A percentile compares a stretch with the other conserved stretches of the same genome.
Conservation (phyloP, 2,888 invertebrate genomes). For the Thereva nobilitata region DNA sequence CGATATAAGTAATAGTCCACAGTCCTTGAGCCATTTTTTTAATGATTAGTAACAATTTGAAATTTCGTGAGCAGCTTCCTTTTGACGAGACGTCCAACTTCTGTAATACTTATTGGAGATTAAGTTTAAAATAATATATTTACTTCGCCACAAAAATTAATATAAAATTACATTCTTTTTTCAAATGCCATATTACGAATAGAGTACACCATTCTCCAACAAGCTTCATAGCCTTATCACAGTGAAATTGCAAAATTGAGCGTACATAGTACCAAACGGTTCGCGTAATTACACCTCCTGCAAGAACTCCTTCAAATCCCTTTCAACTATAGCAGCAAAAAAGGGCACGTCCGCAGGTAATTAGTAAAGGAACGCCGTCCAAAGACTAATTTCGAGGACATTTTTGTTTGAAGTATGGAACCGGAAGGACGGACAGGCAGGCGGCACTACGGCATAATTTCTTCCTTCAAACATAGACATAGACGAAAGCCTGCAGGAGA, state of each 20-base stretch:
- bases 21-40: too few species aligned
- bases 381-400: conserved; percentile 18
- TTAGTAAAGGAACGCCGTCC: conserved; percentile 12
- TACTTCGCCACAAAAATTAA: too few species aligned
- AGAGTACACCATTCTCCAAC: background rate
- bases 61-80: too few species aligned
- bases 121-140: too few species aligned
- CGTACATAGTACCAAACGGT: conserved; percentile 9
- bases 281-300: conserved; percentile 25
- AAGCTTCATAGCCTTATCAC: background rate
- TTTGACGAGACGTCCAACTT: too few species aligned
- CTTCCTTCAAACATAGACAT: background rate
- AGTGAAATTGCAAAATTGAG: conserved; percentile 11
- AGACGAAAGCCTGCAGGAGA: background rate
- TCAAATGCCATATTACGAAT: too few species aligned
- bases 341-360: conserved; percentile 18
- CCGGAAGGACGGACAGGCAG: background rate
- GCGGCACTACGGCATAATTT: background rate
- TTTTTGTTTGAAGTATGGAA: conserved; percentile 12
- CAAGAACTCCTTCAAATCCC: conserved; percentile 10
- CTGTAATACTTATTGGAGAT: too few species aligned
- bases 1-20: too few species aligned
- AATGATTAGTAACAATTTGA: too few species aligned
- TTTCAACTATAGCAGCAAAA: background rate
- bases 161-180: too few species aligned